Conservation (phyloP, 2,113 vertebrate species). For the Hoplias malabaricus region DNA sequence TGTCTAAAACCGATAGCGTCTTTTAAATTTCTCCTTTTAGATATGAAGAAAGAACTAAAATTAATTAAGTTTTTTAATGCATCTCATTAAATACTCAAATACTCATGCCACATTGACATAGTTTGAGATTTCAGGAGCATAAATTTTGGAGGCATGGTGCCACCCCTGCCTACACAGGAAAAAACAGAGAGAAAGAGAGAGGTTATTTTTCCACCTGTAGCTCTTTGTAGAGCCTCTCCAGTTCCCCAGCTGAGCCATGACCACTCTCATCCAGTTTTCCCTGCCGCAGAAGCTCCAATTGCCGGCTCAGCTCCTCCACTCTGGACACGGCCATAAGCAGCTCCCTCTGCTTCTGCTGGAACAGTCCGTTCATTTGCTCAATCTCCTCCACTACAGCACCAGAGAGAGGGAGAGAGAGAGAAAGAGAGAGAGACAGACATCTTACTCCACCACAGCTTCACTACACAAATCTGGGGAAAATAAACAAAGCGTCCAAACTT, state of each 20-base stretch:
- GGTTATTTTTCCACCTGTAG: slow-evolving; percentile 82
- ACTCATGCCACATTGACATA: too few relatives aligned
- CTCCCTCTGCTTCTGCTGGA: slow-evolving; percentile 95
- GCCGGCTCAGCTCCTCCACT: slow-evolving; percentile 89
- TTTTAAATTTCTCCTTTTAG: too few relatives aligned
- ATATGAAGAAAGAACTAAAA: too few relatives aligned
- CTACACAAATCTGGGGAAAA: too few relatives aligned
- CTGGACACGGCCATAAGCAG: slow-evolving; percentile 84
- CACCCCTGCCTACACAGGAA: too few relatives aligned
- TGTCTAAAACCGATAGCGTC: too few relatives aligned
- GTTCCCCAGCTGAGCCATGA: slow-evolving; percentile 66
- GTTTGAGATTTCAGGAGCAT: too few relatives aligned
- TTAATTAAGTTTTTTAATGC: too few relatives aligned
- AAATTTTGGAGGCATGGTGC: too few relatives aligned
- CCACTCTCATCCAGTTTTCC: slow-evolving; percentile 78
- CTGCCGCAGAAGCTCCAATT: slow-evolving; percentile 87
- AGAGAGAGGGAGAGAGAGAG: slow-evolving; percentile 48
- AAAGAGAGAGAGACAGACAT: not conserved
- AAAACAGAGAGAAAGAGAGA: not conserved
- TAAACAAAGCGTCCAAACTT: too few relatives aligned
- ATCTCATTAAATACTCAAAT: too few relatives aligned
- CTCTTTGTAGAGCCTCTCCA: slow-evolving; percentile 71
- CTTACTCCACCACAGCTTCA: too few relatives aligned
- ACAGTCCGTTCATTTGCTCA: slow-evolving; percentile 90
- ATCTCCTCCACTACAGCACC: slow-evolving; percentile 87